Evolutionary conservation across 1,140 invertebrate species (phyloP).

Genomic region (Pseudomyrmex gracilis): DNA sequence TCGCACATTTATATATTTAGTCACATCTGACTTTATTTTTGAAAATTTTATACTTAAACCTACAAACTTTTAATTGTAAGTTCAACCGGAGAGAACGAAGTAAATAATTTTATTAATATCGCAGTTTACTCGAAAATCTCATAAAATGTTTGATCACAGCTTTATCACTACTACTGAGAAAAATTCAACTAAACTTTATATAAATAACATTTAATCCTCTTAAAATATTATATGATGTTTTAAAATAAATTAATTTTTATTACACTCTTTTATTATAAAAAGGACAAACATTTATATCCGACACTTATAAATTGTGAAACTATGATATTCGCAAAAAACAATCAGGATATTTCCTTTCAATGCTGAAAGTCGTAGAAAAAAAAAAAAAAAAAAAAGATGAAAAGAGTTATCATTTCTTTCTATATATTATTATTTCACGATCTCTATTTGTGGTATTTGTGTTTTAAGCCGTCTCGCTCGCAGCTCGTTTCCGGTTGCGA

Average conservation of each 20-base stretch:
- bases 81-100: too few species aligned
- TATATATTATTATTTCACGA: constrained; percentile 32
- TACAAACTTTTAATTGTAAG: too few species aligned
- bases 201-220: too few species aligned
- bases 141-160: not conserved
- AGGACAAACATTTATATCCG: too few species aligned
- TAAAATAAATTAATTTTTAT: too few species aligned
- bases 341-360: not conserved
- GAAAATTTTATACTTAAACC: too few species aligned
- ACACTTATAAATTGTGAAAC: not conserved
- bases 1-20: too few species aligned
- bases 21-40: too few species aligned
- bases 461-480: constrained; percentile 27
- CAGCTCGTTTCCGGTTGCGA: constrained; percentile 30
- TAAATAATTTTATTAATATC: not conserved
- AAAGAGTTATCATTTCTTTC: constrained; percentile 22
- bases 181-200: not conserved
- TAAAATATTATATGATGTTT: too few species aligned
- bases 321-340: not conserved
- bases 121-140: not conserved
- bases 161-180: not conserved
- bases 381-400: too few species aligned
- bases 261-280: too few species aligned
- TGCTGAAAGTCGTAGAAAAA: not conserved
- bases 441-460: constrained; percentile 30